Percentiles rank a stretch among this genome's conserved stretches.
Conservation (phyloP, 2,797 vertebrate genomes). For the Microhierax caerulescens region DNA sequence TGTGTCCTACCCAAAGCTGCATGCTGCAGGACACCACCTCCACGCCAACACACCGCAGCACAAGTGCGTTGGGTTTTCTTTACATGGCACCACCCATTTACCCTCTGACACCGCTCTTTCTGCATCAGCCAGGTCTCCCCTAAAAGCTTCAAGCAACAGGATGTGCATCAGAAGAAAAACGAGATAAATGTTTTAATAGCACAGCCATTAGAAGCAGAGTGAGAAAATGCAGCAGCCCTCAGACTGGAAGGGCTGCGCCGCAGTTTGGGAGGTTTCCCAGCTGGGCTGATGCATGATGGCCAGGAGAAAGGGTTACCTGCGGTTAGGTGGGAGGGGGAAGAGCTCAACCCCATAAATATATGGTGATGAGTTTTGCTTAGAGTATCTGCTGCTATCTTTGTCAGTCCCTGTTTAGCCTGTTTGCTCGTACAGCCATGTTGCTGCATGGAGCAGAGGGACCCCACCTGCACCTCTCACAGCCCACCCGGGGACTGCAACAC, state of each 20-base stretch:
- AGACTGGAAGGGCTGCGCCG: neutral
- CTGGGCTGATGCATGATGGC: neutral
- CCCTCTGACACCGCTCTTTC: neutral
- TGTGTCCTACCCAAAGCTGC: fast-evolving
- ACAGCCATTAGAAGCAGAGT: neutral
- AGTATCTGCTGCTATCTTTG: neutral
- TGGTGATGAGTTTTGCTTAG: fast-evolving
- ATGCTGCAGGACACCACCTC: neutral
- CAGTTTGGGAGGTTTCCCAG: neutral
- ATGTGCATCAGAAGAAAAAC: neutral
- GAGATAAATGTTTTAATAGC: neutral
- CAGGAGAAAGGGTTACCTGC: neutral
- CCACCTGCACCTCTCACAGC: neutral
- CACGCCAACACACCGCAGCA: neutral
- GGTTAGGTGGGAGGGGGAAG: neutral
- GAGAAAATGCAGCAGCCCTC: neutral
- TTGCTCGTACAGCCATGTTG: fast-evolving
- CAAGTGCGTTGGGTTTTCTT: neutral
- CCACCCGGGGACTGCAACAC: fast-evolving
- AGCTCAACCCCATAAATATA: neutral
- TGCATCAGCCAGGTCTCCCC: neutral
- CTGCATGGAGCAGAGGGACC: neutral
- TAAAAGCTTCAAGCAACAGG: neutral
- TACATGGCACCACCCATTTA: neutral
- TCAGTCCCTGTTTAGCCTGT: fast-evolving